phyloP scores from a whole-genome alignment of 2,797 vertebrate species.

The Calcarius lapponicus region DNA sequence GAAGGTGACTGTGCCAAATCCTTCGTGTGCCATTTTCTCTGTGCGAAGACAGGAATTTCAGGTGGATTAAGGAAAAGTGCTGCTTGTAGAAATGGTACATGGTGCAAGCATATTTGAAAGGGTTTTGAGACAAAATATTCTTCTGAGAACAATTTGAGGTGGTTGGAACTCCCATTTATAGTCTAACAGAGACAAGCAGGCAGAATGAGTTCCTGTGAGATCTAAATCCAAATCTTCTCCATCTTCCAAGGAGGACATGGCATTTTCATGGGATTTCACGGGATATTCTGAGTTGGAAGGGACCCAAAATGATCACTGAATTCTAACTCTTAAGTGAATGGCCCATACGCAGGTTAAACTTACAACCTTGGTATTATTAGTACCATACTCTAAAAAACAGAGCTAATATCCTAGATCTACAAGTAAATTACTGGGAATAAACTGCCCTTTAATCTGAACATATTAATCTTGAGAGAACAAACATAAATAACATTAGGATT shows the following conservation, averaged over 20 bases:
- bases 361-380: background rate
- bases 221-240: background rate
- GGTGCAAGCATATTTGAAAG: conserved; percentile 33
- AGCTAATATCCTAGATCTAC: background rate
- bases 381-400: background rate
- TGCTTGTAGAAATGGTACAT: background rate
- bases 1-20: background rate
- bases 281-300: background rate
- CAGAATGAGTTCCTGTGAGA: background rate
- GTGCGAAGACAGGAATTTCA: conserved; percentile 33
- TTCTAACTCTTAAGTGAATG: background rate
- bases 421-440: background rate
- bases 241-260: background rate
- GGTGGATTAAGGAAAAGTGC: background rate
- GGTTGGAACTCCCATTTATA: conserved; percentile 28
- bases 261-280: background rate
- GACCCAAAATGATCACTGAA: background rate
- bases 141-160: conserved; percentile 1
- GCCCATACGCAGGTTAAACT: background rate
- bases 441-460: background rate
- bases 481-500: background rate
- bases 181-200: background rate
- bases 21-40: background rate
- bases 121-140: conserved; percentile 1
- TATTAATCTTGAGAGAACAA: background rate